These are phyloP conservation scores for Kradibia gibbosae DNA, from an alignment of 1,140 invertebrate genomes.

Conservation along the genomic window DNA sequence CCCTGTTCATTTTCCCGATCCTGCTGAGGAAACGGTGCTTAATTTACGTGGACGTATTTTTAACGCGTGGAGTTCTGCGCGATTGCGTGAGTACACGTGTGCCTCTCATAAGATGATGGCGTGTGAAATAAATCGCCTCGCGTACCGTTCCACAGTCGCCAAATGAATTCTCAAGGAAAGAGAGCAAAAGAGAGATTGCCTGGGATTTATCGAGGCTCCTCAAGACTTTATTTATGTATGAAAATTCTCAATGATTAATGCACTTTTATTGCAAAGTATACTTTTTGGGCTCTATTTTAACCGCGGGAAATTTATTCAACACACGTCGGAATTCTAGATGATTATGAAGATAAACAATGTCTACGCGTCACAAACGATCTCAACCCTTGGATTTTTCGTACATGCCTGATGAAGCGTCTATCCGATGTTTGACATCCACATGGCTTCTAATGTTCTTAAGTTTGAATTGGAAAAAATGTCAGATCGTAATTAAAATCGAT, in stretches of 20 bases:
- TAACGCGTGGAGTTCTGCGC: neutral
- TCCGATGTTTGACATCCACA: too few relatives aligned
- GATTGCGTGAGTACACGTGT: neutral
- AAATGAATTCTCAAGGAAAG: slow-evolving; percentile 7
- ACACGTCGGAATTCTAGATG: neutral
- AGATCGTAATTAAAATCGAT: too few relatives aligned
- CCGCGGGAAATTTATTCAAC: neutral
- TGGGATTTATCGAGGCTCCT: neutral
- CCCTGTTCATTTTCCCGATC: neutral
- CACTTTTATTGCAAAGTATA: neutral
- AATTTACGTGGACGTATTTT: neutral
- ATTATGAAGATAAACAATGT: neutral
- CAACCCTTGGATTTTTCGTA: too few relatives aligned
- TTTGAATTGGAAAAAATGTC: too few relatives aligned
- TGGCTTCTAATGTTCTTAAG: too few relatives aligned
- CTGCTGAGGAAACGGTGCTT: neutral
- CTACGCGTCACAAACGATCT: neutral
- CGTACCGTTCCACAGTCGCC: slow-evolving; percentile 13
- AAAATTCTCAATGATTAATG: neutral
- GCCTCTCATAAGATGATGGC: neutral
- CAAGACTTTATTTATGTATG: neutral
- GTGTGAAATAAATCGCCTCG: slow-evolving; percentile 7
- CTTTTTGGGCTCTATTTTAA: neutral
- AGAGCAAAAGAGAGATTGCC: slow-evolving; percentile 17
- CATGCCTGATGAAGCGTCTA: too few relatives aligned